These are phyloP conservation scores for Cololabis saira DNA, from an alignment of 2,113 vertebrate species.

Conservation along the genomic window DNA sequence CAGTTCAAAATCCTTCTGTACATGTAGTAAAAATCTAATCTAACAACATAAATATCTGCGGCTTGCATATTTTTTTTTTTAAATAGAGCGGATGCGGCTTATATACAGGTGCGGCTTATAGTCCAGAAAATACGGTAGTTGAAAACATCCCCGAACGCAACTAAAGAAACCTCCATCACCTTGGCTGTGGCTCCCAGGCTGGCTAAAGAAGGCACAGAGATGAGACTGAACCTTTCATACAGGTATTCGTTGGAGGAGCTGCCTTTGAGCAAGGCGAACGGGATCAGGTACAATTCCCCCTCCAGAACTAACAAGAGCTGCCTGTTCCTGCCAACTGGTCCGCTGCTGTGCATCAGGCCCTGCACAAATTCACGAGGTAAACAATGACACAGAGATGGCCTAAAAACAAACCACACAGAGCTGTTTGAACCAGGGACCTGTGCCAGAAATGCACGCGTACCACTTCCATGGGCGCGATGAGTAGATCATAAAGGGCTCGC, in stretches of 20 bases:
- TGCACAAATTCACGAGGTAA: conserved; percentile 47
- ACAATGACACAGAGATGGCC: neutral
- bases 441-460: conserved; percentile 62
- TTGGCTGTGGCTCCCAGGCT: conserved; percentile 85
- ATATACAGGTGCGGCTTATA: too few species aligned
- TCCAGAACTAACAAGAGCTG: conserved; percentile 93
- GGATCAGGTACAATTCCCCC: conserved; percentile 94
- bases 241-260: conserved; percentile 96
- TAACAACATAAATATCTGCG: too few species aligned
- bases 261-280: conserved; percentile 95
- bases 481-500: conserved; percentile 90
- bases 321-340: conserved; percentile 89
- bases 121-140: too few species aligned
- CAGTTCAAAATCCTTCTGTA: too few species aligned
- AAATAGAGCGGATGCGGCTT: too few species aligned
- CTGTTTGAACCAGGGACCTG: too few species aligned
- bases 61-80: too few species aligned
- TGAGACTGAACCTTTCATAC: conserved; percentile 92
- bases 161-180: conserved; percentile 57
- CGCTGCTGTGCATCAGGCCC: conserved; percentile 95
- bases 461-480: conserved; percentile 96
- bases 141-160: too few species aligned
- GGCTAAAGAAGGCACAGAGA: conserved; percentile 90
- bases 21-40: too few species aligned
- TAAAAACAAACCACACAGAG: neutral